Evolutionary conservation across 2,888 invertebrate genomes (phyloP).

Genomic region (Cosmorhoe ocellata): DNA sequence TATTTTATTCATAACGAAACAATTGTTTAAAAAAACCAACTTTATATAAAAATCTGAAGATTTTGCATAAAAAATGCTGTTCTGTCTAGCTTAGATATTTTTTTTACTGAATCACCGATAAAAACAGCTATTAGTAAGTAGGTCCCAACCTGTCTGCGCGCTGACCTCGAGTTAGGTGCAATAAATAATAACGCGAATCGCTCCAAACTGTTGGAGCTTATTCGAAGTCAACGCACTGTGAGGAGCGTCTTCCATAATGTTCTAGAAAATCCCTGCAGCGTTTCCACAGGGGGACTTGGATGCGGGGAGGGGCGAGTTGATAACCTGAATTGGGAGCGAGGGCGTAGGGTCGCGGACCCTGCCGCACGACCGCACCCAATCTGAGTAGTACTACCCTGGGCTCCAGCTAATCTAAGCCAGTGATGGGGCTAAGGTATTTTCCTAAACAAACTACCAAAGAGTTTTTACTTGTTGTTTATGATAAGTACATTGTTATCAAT

Average conservation of each 20-base stretch:
- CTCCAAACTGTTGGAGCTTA: slow-evolving; percentile 36
- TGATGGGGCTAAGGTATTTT: slow-evolving; percentile 27
- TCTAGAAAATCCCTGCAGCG: slow-evolving; percentile 76
- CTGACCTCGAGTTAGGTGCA: slow-evolving; percentile 13
- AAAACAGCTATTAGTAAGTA: slow-evolving; percentile 7
- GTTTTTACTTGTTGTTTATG: too few species aligned
- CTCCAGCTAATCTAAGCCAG: slow-evolving; percentile 29
- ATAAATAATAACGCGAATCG: slow-evolving; percentile 28
- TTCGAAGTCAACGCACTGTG: slow-evolving; percentile 73
- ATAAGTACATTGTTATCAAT: too few species aligned
- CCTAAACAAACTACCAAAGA: too few species aligned
- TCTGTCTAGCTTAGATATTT: background rate
- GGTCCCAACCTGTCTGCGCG: slow-evolving; percentile 13
- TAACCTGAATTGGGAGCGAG: slow-evolving; percentile 80
- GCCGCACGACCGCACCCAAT: slow-evolving; percentile 69
- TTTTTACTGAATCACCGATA: slow-evolving; percentile 2
- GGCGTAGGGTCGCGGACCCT: slow-evolving; percentile 75
- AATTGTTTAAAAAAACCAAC: background rate
- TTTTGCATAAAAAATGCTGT: background rate
- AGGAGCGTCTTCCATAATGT: slow-evolving; percentile 68
- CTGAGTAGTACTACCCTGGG: slow-evolving; percentile 48
- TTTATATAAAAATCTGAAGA: background rate
- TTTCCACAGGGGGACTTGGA: slow-evolving; percentile 46
- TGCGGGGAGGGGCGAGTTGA: slow-evolving; percentile 58
- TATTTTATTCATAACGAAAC: background rate